A percentile compares a stretch with the other conserved stretches of the same genome.
Conservation (phyloP, 1,140 invertebrate genomes). For the Muscidifurax raptorellus region DNA sequence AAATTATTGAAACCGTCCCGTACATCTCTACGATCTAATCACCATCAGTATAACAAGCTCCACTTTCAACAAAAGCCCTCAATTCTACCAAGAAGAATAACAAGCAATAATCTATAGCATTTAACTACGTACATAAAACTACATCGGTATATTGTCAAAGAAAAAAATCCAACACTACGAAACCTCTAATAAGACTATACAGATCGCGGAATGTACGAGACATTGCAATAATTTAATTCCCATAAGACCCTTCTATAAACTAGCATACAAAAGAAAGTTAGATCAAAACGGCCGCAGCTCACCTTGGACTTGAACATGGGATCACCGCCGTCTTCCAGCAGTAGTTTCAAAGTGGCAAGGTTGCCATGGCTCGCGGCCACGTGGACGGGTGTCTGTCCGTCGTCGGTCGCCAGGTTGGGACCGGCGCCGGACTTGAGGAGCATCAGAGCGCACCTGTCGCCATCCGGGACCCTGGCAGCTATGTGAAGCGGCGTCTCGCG, state of each 20-base stretch:
- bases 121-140: background rate
- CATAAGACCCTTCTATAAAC: too few species aligned
- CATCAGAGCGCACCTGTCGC: slow-evolving; percentile 97
- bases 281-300: slow-evolving; percentile 44
- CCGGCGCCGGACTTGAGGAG: slow-evolving; percentile 97
- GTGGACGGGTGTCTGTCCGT: slow-evolving; percentile 95
- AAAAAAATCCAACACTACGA: background rate
- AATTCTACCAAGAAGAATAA: background rate
- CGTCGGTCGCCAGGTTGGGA: slow-evolving; percentile 93
- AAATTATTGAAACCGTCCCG: slow-evolving; percentile 6
- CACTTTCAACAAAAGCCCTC: background rate
- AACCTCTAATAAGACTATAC: background rate
- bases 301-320: slow-evolving; percentile 93
- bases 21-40: background rate
- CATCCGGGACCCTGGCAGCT: slow-evolving; percentile 92
- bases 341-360: slow-evolving; percentile 86
- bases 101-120: background rate
- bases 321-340: slow-evolving; percentile 94
- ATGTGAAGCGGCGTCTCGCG: slow-evolving; percentile 97
- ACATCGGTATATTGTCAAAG: too few species aligned
- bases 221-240: background rate
- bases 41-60: background rate
- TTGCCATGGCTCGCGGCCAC: slow-evolving; percentile 93
- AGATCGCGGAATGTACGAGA: background rate
- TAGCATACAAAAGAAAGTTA: too few species aligned